Evolutionary conservation across 92 coral and sea anemone species (phyloP).

Genomic region (Epizoanthus fatuus): DNA sequence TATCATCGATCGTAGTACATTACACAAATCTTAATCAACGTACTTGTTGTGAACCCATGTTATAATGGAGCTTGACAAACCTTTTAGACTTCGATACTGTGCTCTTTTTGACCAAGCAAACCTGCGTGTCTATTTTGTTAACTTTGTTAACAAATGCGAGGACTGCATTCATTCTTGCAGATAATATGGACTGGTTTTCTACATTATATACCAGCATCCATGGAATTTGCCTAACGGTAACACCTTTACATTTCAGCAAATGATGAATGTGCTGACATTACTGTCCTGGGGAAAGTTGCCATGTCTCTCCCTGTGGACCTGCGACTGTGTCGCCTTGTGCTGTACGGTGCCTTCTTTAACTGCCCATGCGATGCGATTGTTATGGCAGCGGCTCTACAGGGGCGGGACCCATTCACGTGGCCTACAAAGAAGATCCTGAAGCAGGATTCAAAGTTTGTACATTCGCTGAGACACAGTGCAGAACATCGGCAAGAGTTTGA

Average conservation of each 20-base stretch:
- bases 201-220: too few relatives aligned
- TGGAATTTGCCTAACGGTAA: too few relatives aligned
- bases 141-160: too few relatives aligned
- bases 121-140: too few relatives aligned
- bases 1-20: too few relatives aligned
- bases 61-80: too few relatives aligned
- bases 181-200: too few relatives aligned
- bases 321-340: slow-evolving; percentile 42
- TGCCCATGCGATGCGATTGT: slow-evolving; percentile 64
- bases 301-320: slow-evolving; percentile 50
- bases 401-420: slow-evolving; percentile 34
- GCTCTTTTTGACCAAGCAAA: too few relatives aligned
- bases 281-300: slow-evolving; percentile 44
- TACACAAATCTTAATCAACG: too few relatives aligned
- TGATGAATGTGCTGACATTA: slow-evolving; percentile 34
- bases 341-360: slow-evolving; percentile 46
- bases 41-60: too few relatives aligned
- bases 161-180: too few relatives aligned
- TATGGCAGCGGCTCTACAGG: slow-evolving; percentile 52
- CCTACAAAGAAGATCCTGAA: slow-evolving; percentile 38
- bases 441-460: slow-evolving; percentile 27
- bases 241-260: slow-evolving; percentile 10
- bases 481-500: slow-evolving; percentile 22
- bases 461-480: slow-evolving; percentile 30
- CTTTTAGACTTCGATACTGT: too few relatives aligned